A percentile compares a stretch with the other conserved stretches of the same genome.
phyloP scores from a whole-genome alignment of 1,140 invertebrate genomes.

The Meloidogyne exigua region DNA sequence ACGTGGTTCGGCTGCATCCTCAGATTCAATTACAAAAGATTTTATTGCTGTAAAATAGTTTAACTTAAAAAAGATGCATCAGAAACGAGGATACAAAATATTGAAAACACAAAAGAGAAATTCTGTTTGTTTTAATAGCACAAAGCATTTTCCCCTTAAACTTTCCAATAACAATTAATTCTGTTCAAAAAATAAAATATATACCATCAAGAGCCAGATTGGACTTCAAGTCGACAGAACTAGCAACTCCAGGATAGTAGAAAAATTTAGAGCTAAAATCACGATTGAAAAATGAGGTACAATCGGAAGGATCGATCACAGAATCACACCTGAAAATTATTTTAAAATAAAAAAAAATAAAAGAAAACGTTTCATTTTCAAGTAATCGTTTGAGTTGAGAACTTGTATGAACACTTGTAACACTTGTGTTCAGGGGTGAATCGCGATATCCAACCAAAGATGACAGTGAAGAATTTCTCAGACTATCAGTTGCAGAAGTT shows the following conservation, averaged over 20 bases:
- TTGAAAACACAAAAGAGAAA: no score
- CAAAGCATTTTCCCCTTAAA: no score
- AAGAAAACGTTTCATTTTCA: slow-evolving; percentile 20
- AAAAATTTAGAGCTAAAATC: slow-evolving; percentile 1
- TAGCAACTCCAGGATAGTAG: slow-evolving; percentile 19
- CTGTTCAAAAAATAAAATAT: neutral
- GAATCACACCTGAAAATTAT: slow-evolving; percentile 34
- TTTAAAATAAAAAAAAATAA: neutral
- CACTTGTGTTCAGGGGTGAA: slow-evolving; percentile 24
- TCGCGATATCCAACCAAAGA: slow-evolving; percentile 30
- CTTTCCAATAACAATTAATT: no score
- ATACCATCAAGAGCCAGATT: neutral
- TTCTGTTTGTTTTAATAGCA: no score
- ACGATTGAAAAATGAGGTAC: slow-evolving; percentile 22
- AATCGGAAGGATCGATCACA: slow-evolving; percentile 23
- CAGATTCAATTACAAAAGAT: slow-evolving; percentile 13
- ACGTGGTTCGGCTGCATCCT: neutral
- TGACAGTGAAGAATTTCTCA: slow-evolving; percentile 20
- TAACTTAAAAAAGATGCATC: no score
- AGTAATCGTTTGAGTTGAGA: slow-evolving; percentile 25
- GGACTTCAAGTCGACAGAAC: neutral
- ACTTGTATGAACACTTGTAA: slow-evolving; percentile 27
- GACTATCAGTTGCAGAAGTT: slow-evolving; percentile 12
- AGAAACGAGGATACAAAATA: no score
- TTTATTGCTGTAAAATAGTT: slow-evolving; percentile 16